Evolutionary conservation across 2,888 invertebrate genomes (phyloP), one percentile per base, ranked within the genome.

Genomic region (Dorcus hopei): DNA sequence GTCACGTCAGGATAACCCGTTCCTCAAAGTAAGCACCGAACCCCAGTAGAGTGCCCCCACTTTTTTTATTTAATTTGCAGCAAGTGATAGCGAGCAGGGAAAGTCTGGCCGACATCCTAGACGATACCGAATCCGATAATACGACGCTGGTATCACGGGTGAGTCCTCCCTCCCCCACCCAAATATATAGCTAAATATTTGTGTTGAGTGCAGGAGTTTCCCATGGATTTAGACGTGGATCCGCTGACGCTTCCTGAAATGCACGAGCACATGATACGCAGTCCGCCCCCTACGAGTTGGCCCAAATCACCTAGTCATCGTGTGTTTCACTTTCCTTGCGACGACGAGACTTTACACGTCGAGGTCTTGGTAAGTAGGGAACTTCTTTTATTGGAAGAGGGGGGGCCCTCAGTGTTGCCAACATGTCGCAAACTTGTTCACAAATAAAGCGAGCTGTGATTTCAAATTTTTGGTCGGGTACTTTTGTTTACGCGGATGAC

Each of bases 1-100:
- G 48, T 91, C 91, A 7, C 82, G 92, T 61, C 91, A 91, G 77
- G 92, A 93, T 77, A 92, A 93, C 79, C 92, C 92, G 2, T 91
- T 90, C 74, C 80, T 92, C 61, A 89, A 90, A 85, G 90, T 89
- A 74, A 52, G 49, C 14, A 33, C 9, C 26, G n/a, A 7, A 39
- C 48, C 16, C 16, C 19, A 49, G 1, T 9, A 1, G 14, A 19
- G 19, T 3, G 19, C 19, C 19, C 9, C 11, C 19, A 9, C 3
- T n/a, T 14, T 9, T 39, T 23, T 16, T 40, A 1, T 51, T 16
- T 38, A 16, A 59, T 64, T 82, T 82, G 42, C 78, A 87, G 84
- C 85, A 89, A 85, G 87, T 91, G 38, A 83, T 91, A 73, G 91
- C 91, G 0, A 91, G 90, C 76, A 83, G 90, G 70, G 91, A 91